These are phyloP conservation scores for Andrena haemorrhoa DNA, from an alignment of 2,888 invertebrate species.

Conservation along the genomic window DNA sequence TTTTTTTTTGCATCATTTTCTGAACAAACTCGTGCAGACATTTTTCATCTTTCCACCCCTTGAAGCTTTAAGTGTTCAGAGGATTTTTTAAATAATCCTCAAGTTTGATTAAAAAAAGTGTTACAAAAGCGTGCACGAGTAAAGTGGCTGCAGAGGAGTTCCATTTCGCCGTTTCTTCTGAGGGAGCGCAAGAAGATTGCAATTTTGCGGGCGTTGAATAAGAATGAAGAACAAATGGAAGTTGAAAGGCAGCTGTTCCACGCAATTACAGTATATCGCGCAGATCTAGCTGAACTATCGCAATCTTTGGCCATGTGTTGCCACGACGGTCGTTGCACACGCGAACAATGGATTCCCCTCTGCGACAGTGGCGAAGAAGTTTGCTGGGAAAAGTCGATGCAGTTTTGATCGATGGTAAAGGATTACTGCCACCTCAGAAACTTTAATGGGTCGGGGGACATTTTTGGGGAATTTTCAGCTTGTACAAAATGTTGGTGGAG, in stretches of 20 bases:
- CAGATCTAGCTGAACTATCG: constrained; percentile 5
- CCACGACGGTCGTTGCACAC: constrained; percentile 19
- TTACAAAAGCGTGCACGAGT: too few species aligned
- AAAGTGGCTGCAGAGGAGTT: too few species aligned
- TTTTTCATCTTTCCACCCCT: not conserved
- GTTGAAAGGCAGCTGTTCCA: constrained; percentile 29
- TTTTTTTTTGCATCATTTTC: too few species aligned
- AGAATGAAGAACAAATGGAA: constrained; percentile 16
- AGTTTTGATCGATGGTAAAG: constrained; percentile 25
- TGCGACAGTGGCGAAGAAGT: constrained; percentile 25
- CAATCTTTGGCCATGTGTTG: constrained; percentile 45
- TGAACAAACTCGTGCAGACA: not conserved
- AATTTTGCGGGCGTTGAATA: not conserved
- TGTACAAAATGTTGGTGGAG: not conserved
- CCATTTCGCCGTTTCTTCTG: too few species aligned
- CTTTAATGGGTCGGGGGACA: constrained; percentile 31
- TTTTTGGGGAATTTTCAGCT: constrained; percentile 15
- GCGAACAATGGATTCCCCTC: constrained; percentile 2
- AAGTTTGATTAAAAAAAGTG: not conserved
- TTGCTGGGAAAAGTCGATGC: constrained; percentile 46
- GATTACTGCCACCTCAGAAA: constrained; percentile 29
- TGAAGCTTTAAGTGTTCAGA: not conserved
- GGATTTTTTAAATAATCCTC: not conserved
- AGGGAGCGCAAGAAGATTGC: too few species aligned
- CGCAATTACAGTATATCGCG: constrained; percentile 26